Base-by-base conservation (phyloP, 2,113 vertebrate species). In the Tyrannus savana region DNA sequence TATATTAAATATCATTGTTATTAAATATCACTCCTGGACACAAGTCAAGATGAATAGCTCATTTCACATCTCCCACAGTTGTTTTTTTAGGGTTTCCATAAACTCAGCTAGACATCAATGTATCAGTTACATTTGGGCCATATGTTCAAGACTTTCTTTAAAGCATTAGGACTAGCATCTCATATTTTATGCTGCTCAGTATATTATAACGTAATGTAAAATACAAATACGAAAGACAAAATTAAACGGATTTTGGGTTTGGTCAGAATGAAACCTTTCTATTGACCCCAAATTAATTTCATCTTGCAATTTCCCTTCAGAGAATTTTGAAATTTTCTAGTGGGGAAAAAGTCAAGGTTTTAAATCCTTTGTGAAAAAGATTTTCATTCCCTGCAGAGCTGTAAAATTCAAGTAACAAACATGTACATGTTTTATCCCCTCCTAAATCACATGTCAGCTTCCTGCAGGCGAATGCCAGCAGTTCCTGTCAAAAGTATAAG, bases 351-450 rank as follows among this genome's bases (percentile, higher is more conserved):
- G 90, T 72, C 94, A 96, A 93, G 55, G 63, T 86, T 96, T 95
- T 91, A 96, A 94, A 90, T 86, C 91, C 92, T 91, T 88, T 93
- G 90, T 96, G 96, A 87, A 91, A 96, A 88, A 94, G 91, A 86
- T 86, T 81, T 91, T 77, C 33, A 42, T 95, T 95, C 95, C 92
- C 95, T 59, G 47, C 55, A 84, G 95, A 92, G 90, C 84, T 86
- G 87, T 96, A 96, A 97, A 96, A 94, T 87, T 96, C 90, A 93
- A 96, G 94, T 94, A 97, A 97, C 95, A 96, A 95, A 96, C 90
- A 95, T 90, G 87, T 87, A 93, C 90, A 95, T 95, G 81, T 94
- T 96, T 96, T 94, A 95, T 94, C 80, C 94, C 84, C 94, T 96
- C 93, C 90, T 93, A 96, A 96, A 96, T 96, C 87, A 95, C 76